phyloP scores from a whole-genome alignment of 1,140 invertebrate genomes.

The Propsilocerus akamusi region DNA sequence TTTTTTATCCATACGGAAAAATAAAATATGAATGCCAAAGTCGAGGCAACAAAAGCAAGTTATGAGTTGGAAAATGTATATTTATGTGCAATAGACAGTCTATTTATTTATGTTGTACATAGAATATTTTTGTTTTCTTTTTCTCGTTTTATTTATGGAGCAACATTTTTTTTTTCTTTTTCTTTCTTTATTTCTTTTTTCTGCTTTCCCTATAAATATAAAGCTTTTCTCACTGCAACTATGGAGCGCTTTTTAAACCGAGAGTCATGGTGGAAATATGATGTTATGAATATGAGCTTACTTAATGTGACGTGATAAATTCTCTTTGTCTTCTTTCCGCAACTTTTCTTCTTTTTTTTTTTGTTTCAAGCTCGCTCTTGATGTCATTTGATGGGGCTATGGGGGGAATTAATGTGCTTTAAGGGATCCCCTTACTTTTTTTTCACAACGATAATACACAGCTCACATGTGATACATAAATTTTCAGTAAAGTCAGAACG shows the following conservation, averaged over 20 bases:
- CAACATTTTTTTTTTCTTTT: neutral
- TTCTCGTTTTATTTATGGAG: neutral
- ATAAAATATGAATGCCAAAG: neutral
- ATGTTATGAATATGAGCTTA: neutral
- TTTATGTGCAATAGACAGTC: neutral
- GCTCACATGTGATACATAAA: neutral
- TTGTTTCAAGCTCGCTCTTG: neutral
- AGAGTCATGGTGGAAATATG: neutral
- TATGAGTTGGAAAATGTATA: neutral
- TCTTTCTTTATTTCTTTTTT: neutral
- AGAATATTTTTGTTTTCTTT: neutral
- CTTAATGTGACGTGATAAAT: conserved; percentile 2
- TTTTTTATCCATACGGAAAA: neutral
- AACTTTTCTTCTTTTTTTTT: neutral
- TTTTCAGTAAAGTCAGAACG: neutral
- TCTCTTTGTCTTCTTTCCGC: neutral
- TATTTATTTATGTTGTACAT: neutral
- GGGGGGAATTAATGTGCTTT: neutral
- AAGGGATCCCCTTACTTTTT: neutral
- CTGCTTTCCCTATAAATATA: neutral
- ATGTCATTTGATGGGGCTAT: neutral
- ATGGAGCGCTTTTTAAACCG: neutral
- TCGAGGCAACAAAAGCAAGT: no score
- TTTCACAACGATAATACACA: neutral
- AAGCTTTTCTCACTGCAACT: neutral